These are phyloP conservation scores for Neolamprologus devosi DNA, from an alignment of 2,113 vertebrate genomes.

Conservation along the genomic window DNA sequence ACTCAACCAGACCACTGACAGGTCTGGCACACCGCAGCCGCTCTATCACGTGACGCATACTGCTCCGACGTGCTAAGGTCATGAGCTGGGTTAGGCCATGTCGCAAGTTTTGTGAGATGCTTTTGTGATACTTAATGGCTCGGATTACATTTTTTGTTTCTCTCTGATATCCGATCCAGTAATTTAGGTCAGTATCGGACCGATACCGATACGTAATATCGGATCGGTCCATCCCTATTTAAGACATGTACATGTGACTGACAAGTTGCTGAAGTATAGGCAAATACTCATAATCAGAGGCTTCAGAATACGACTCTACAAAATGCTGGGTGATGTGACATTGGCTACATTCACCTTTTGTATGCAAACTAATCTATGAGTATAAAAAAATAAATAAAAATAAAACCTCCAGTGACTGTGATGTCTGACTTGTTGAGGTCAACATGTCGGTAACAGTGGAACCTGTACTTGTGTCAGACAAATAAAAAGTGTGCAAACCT, in stretches of 20 bases:
- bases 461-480: not conserved
- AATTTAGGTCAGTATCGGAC: not conserved
- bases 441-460: not conserved
- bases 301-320: not conserved
- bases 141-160: not conserved
- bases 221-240: not conserved
- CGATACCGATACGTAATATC: not conserved
- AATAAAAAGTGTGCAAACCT: not conserved
- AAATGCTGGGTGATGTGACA: not conserved
- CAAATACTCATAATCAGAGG: not conserved
- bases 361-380: not conserved
- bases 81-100: not conserved
- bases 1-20: not conserved
- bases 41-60: not conserved
- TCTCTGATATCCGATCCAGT: not conserved
- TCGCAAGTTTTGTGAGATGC: not conserved
- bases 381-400: not conserved
- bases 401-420: not conserved
- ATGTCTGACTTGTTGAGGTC: not conserved
- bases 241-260: not conserved
- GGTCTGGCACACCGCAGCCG: not conserved
- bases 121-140: not conserved
- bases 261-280: not conserved
- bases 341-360: not conserved
- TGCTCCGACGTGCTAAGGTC: not conserved